phyloP scores from a whole-genome alignment of 2,113 vertebrate genomes.

The Actinemys pallida region DNA sequence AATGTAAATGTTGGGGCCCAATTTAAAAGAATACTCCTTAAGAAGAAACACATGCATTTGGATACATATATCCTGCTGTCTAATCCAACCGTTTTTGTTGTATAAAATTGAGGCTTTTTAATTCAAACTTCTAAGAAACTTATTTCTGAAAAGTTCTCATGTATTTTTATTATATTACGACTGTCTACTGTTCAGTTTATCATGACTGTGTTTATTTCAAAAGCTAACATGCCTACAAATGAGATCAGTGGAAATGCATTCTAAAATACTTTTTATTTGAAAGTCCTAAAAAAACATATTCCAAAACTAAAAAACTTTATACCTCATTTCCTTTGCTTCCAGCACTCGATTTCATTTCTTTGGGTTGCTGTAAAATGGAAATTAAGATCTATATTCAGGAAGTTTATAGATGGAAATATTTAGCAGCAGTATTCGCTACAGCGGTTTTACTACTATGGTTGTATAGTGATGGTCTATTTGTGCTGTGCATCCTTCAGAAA shows the following conservation, averaged over 20 bases:
- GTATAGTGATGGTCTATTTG: background rate
- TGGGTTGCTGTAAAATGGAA: slow-evolving; percentile 88
- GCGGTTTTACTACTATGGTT: background rate
- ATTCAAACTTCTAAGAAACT: background rate
- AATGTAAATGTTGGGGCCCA: background rate
- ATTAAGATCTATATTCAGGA: slow-evolving; percentile 57
- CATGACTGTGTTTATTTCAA: background rate
- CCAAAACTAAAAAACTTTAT: slow-evolving; percentile 36
- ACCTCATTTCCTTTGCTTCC: slow-evolving; percentile 96
- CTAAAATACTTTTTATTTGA: background rate
- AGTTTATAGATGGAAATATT: background rate
- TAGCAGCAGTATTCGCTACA: background rate
- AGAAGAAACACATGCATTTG: background rate
- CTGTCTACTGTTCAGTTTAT: background rate
- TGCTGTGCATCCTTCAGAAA: background rate
- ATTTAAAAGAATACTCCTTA: background rate
- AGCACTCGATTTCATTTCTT: slow-evolving; percentile 93
- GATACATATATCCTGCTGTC: background rate
- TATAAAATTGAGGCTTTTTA: background rate
- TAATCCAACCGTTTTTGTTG: background rate
- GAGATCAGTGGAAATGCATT: background rate
- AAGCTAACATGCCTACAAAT: background rate
- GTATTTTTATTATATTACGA: background rate
- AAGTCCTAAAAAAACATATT: background rate
- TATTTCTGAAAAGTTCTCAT: background rate